Evolutionary conservation across 92 coral and sea anemone species (phyloP).

Genomic region (Epizoanthus illoricatus): DNA sequence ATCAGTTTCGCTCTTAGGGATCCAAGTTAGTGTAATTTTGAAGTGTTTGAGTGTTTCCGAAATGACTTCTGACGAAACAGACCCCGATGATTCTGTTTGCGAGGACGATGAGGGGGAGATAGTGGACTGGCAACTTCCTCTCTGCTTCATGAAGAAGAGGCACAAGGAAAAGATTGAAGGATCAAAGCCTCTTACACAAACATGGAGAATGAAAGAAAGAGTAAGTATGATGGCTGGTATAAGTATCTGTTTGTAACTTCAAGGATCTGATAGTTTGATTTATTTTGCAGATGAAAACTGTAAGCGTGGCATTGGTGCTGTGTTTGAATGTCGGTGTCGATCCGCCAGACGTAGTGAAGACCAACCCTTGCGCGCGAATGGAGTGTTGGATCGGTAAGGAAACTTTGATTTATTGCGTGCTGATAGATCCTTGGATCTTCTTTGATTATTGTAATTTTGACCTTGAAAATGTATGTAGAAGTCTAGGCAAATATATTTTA

Average conservation of each 20-base stretch:
- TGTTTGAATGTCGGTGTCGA: slow-evolving; percentile 95
- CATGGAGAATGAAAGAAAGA: slow-evolving; percentile 98
- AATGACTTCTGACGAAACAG: slow-evolving; percentile 85
- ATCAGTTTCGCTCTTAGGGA: neutral
- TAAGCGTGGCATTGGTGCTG: slow-evolving; percentile 92
- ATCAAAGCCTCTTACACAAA: slow-evolving; percentile 83
- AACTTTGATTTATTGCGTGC: neutral
- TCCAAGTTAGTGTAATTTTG: slow-evolving; percentile 16
- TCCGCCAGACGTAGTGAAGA: slow-evolving; percentile 97
- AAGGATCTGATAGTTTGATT: neutral
- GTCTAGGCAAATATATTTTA: neutral
- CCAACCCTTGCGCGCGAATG: slow-evolving; percentile 94
- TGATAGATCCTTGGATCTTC: neutral
- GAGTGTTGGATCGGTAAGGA: slow-evolving; percentile 97
- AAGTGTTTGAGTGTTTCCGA: slow-evolving; percentile 35
- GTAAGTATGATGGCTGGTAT: slow-evolving; percentile 50
- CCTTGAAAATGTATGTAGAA: neutral
- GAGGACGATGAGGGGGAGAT: slow-evolving; percentile 98
- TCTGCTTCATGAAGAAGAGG: slow-evolving; percentile 94
- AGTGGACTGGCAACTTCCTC: slow-evolving; percentile 96
- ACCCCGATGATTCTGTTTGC: slow-evolving; percentile 68
- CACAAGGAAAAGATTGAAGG: slow-evolving; percentile 91
- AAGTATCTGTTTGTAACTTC: neutral
- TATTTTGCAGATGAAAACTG: slow-evolving; percentile 90
- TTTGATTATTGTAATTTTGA: slow-evolving; percentile 6